Evolutionary conservation across 1,140 invertebrate genomes (phyloP).

Genomic region (Asobara japonica): DNA sequence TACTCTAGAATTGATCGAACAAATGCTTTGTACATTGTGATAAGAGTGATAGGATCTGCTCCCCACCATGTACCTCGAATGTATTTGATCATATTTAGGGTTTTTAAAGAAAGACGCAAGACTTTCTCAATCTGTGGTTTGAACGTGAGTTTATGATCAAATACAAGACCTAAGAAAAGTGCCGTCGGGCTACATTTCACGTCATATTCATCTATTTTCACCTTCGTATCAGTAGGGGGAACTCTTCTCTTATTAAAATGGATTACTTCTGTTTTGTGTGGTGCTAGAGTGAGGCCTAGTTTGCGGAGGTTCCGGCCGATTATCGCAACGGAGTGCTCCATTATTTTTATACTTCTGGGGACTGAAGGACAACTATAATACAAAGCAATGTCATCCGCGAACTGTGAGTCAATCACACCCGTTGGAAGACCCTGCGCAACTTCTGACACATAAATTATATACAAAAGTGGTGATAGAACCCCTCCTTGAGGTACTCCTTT

Average conservation of each 20-base stretch:
- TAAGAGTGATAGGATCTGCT: not conserved
- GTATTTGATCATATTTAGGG: constrained; percentile 34
- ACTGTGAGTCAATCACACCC: constrained; percentile 20
- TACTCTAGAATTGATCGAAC: too few relatives aligned
- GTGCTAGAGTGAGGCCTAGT: constrained; percentile 34
- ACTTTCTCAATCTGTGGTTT: constrained; percentile 32
- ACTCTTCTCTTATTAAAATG: constrained; percentile 34
- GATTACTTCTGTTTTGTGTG: constrained; percentile 39
- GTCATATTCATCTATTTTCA: constrained; percentile 16
- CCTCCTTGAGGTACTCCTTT: constrained; percentile 37
- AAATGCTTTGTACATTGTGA: not conserved
- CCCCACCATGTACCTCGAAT: not conserved
- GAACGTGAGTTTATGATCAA: constrained; percentile 38
- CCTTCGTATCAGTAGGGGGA: not conserved
- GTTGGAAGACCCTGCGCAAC: not conserved
- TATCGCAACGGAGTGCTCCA: not conserved
- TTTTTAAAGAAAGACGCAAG: constrained; percentile 19
- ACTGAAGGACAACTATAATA: not conserved
- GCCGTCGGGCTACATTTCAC: constrained; percentile 13
- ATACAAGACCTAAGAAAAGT: constrained; percentile 38
- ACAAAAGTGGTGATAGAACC: constrained; percentile 28
- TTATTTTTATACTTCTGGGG: not conserved
- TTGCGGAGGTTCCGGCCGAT: not conserved
- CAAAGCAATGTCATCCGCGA: constrained; percentile 35
- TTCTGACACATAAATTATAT: constrained; percentile 21